Evolutionary conservation across 2,113 vertebrate species (phyloP), one percentile per base, ranked within the genome.

Genomic region (Dolichallabes microphthalmus): DNA sequence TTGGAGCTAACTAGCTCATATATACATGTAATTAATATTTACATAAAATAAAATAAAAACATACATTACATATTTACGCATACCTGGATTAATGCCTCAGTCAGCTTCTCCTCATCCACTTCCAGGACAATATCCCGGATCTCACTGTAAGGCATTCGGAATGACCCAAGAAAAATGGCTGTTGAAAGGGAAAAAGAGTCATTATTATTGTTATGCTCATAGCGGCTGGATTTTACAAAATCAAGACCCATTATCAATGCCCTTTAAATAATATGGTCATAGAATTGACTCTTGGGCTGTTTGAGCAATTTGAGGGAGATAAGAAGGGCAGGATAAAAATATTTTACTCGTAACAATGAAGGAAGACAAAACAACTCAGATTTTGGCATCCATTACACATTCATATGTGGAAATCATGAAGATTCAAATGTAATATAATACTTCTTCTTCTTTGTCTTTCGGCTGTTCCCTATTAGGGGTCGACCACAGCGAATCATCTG

Each of bases 111-210:
- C 93, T 99, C 98, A 91, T 99, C 96, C 85, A 98, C 96, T 88
- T 98, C 94, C 91, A 99, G 92, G 93, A 99, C 96, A 4, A 96
- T 95, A 91, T 96, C 96, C 92, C 96, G 96, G 90, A 99, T 99
- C 92, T 99, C 98, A 92, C 98, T 96, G 82, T 99, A 99, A 92
- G 97, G 95, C 96, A 99, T 96, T 86, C 98, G 97, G 91, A 98
- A 98, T 81, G 98, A 99, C 90, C 98, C 97, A 90, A 99, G 91
- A 93, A 99, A 99, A 93, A 99, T 99, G 88, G 98, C 98, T 99
- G 94, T 93, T 89, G 80, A 88, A 90, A 93, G 84, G 86, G 91
- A 96, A 94, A 90, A 88, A 58, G 87, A 92, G 90, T 93, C 85
- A 93, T 93, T 93, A 45, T 92, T 89, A 87, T 91, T 77, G 73